Evolutionary conservation across 1,140 invertebrate genomes (phyloP).

Genomic region (Drosophila simulans): DNA sequence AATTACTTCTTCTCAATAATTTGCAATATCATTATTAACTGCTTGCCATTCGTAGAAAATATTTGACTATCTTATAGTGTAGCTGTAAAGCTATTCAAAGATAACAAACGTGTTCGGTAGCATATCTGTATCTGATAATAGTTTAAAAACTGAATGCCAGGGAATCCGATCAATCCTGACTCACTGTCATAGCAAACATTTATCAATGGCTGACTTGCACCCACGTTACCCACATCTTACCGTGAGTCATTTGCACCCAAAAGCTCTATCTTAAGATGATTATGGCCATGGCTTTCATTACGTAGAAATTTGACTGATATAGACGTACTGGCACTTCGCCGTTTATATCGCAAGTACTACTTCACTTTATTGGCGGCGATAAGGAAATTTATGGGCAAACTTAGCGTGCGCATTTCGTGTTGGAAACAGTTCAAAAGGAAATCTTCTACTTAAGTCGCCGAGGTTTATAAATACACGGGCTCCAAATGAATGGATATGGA

Average conservation of each 20-base stretch:
- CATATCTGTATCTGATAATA: constrained; percentile 17
- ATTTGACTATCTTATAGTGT: not conserved
- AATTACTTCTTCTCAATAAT: too few species aligned
- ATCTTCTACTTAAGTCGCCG: constrained; percentile 6
- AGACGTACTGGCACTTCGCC: constrained; percentile 20
- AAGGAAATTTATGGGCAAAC: constrained; percentile 4
- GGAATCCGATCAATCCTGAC: constrained; percentile 22
- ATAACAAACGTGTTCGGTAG: not conserved
- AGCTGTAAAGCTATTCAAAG: not conserved
- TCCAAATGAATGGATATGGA: constrained; percentile 53
- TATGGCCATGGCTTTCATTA: constrained; percentile 1
- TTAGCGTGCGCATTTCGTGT: not conserved
- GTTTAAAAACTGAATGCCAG: not conserved
- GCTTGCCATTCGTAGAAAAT: constrained; percentile 4
- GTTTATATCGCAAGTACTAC: constrained; percentile 8
- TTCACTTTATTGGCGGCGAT: constrained; percentile 21
- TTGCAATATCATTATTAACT: not conserved
- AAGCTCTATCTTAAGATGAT: constrained; percentile 4
- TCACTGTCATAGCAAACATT: constrained; percentile 6
- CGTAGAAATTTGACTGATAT: constrained; percentile 24
- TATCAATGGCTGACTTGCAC: constrained; percentile 23
- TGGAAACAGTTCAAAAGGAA: constrained; percentile 6
- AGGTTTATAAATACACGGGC: constrained; percentile 38
- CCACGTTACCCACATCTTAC: not conserved
- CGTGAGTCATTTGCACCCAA: constrained; percentile 28